Percentiles rank a stretch among this genome's conserved stretches.
Evolutionary conservation across 2,113 vertebrate genomes (phyloP).

Genomic region (Cettia cetti): DNA sequence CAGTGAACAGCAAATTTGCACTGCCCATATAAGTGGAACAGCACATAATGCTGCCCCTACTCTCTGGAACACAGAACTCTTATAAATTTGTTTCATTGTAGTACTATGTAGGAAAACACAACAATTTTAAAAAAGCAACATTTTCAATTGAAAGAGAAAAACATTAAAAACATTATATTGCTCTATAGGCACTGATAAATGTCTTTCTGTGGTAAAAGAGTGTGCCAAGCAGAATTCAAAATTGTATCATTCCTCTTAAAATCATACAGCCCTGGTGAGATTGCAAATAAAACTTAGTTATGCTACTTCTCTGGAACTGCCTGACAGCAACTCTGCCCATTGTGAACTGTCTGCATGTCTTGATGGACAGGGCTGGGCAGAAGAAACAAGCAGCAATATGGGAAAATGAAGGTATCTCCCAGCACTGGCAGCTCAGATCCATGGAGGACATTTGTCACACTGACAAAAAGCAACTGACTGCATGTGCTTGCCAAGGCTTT

Average conservation of each 20-base stretch:
- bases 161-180: slow-evolving; percentile 37
- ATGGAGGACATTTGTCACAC: not conserved
- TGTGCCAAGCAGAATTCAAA: slow-evolving; percentile 29
- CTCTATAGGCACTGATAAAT: slow-evolving; percentile 40
- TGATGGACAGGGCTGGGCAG: not conserved
- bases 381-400: not conserved
- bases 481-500: not conserved
- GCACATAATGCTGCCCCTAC: slow-evolving; percentile 28
- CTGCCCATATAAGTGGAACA: slow-evolving; percentile 21
- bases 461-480: not conserved
- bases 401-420: not conserved
- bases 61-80: slow-evolving; percentile 28
- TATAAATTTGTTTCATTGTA: not conserved
- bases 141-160: not conserved
- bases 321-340: not conserved
- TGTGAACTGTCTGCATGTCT: not conserved
- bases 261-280: not conserved
- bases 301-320: not conserved
- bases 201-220: not conserved
- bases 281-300: not conserved
- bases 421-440: not conserved
- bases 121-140: not conserved
- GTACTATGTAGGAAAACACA: slow-evolving; percentile 10
- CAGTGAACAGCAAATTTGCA: slow-evolving; percentile 26
- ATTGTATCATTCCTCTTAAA: slow-evolving; percentile 1